Conservation (phyloP, 2,888 invertebrate genomes). For the Macropis europaea region DNA sequence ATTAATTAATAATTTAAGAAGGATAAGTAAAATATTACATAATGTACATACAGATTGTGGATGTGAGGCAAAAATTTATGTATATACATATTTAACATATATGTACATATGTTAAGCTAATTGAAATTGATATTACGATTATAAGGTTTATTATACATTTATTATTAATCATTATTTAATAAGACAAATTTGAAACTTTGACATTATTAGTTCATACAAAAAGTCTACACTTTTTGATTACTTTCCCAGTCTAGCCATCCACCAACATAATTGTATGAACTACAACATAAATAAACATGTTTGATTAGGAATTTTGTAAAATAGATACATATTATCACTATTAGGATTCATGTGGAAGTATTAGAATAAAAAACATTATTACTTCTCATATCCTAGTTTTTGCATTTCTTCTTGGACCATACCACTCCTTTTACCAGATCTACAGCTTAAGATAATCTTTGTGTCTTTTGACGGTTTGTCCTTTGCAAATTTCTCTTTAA, state of each 20-base stretch:
- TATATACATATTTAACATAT: not conserved
- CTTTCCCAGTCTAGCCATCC: constrained; percentile 84
- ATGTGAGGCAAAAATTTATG: not conserved
- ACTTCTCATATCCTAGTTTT: constrained; percentile 84
- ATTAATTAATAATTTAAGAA: not conserved
- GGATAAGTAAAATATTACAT: not conserved
- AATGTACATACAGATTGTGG: constrained; percentile 22
- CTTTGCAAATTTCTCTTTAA: constrained; percentile 82
- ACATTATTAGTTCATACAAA: not conserved
- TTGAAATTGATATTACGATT: not conserved
- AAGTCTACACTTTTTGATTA: constrained; percentile 59
- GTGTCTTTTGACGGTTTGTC: constrained; percentile 83
- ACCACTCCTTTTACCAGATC: constrained; percentile 85
- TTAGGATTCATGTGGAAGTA: not conserved
- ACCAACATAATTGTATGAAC: constrained; percentile 82
- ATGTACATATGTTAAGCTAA: constrained; percentile 15
- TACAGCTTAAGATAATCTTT: constrained; percentile 86
- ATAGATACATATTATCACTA: not conserved
- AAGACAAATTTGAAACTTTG: too few relatives aligned
- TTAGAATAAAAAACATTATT: constrained; percentile 70
- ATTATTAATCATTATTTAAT: not conserved
- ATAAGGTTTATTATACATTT: not conserved
- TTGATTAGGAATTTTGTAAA: not conserved
- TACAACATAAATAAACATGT: constrained; percentile 75
- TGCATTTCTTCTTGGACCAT: constrained; percentile 83